Evolutionary conservation across 2,888 invertebrate genomes (phyloP).

Genomic region (Ectobius pallidus): DNA sequence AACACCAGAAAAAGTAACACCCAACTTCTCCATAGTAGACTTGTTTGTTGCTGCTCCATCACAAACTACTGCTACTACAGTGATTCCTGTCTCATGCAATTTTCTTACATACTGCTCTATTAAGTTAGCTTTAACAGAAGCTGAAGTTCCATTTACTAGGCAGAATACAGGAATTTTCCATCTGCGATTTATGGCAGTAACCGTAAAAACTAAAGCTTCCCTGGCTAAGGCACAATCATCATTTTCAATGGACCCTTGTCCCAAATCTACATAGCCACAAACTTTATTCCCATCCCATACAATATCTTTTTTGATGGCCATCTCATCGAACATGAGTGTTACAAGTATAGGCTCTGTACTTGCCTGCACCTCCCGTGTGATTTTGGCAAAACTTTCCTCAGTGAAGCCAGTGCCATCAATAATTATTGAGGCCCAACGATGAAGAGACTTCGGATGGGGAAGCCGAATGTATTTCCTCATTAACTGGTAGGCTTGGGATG

Average conservation of each 20-base stretch:
- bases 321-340: background rate
- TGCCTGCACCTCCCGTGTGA: too few species aligned
- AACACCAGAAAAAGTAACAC: background rate
- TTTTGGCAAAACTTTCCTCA: background rate
- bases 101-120: background rate
- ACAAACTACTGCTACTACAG: too few species aligned
- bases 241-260: background rate
- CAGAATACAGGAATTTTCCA: background rate
- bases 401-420: background rate
- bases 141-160: too few species aligned
- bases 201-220: background rate
- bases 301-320: too few species aligned
- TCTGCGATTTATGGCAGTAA: background rate
- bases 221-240: background rate
- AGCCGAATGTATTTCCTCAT: too few species aligned
- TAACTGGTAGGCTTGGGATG: background rate
- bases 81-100: background rate
- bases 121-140: too few species aligned
- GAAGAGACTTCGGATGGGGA: background rate
- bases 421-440: background rate
- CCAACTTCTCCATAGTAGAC: background rate
- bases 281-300: too few species aligned
- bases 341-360: background rate
- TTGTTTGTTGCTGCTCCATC: too few species aligned
- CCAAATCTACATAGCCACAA: background rate